Percentiles rank a stretch among this genome's conserved stretches.
Conservation (phyloP, 1,140 invertebrate species). For the Uloborus diversus region DNA sequence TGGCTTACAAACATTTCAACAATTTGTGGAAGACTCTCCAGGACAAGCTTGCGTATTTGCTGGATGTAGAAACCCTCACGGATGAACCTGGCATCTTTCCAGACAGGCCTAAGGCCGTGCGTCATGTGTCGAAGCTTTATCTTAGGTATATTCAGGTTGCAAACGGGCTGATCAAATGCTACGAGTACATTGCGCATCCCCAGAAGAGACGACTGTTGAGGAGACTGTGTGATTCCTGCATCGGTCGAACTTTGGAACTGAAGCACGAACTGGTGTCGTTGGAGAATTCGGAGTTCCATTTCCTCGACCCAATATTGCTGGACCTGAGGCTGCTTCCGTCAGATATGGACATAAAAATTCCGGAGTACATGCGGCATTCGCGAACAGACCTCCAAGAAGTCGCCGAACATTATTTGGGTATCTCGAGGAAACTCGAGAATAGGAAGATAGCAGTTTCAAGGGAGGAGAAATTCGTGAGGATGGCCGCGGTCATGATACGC, state of each 20-base stretch:
- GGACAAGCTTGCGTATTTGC: background rate
- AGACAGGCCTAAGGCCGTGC: background rate
- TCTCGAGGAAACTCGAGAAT: background rate
- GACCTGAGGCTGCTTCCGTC: background rate
- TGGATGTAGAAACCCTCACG: background rate
- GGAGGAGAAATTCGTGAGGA: conserved; percentile 6
- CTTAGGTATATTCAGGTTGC: conserved; percentile 83
- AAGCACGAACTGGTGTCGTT: conserved; percentile 85
- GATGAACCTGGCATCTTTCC: background rate
- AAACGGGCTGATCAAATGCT: conserved; percentile 79
- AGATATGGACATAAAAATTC: conserved; percentile 32
- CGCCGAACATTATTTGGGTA: background rate
- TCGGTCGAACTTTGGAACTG: conserved; percentile 75
- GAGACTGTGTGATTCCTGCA: conserved; percentile 78
- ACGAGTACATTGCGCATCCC: conserved; percentile 91
- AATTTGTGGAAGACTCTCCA: background rate
- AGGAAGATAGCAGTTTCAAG: background rate
- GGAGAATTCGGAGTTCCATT: conserved; percentile 86
- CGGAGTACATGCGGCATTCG: conserved; percentile 19
- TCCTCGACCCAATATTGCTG: conserved; percentile 72
- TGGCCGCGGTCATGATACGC: conserved; percentile 3
- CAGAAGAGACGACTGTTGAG: conserved; percentile 86
- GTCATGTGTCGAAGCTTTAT: conserved; percentile 66
- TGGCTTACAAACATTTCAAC: conserved; percentile 18
- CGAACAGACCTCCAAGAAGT: conserved; percentile 3